Percentiles rank a stretch among this genome's conserved stretches.
Conservation (phyloP, 92 coral and sea anemone genomes). For the Montipora capitata region DNA sequence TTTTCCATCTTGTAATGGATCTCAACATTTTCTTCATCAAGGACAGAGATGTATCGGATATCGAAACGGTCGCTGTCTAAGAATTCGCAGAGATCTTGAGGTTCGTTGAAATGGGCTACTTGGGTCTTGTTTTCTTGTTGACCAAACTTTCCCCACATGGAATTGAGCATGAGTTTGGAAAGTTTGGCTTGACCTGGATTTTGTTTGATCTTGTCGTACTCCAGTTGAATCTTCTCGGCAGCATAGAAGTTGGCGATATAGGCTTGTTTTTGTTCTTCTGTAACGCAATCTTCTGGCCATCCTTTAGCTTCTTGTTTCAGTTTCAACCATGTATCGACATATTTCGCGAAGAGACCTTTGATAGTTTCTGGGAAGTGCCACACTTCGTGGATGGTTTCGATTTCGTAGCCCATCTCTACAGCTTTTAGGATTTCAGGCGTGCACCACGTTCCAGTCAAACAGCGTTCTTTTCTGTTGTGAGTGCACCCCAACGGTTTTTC, state of each 20-base stretch:
- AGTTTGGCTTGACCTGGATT: slow-evolving; percentile 25
- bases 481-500: too few relatives aligned
- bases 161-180: slow-evolving; percentile 28
- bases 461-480: neutral
- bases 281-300: slow-evolving; percentile 2
- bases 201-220: neutral
- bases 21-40: neutral
- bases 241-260: neutral
- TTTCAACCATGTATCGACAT: slow-evolving; percentile 2
- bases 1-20: neutral
- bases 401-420: neutral
- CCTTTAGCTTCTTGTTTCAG: slow-evolving; percentile 17
- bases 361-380: slow-evolving; percentile 3
- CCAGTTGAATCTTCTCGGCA: slow-evolving; percentile 32
- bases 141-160: too few relatives aligned
- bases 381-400: slow-evolving; percentile 4
- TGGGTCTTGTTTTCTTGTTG: too few relatives aligned
- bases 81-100: neutral
- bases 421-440: neutral
- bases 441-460: neutral
- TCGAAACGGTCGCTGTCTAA: neutral
- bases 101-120: neutral
- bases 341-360: slow-evolving; percentile 22
- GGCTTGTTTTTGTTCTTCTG: neutral
- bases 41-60: neutral